Percentiles rank a stretch among this genome's conserved stretches.
phyloP scores from a whole-genome alignment of 1,140 invertebrate species.

The Aphidius gifuensis region DNA sequence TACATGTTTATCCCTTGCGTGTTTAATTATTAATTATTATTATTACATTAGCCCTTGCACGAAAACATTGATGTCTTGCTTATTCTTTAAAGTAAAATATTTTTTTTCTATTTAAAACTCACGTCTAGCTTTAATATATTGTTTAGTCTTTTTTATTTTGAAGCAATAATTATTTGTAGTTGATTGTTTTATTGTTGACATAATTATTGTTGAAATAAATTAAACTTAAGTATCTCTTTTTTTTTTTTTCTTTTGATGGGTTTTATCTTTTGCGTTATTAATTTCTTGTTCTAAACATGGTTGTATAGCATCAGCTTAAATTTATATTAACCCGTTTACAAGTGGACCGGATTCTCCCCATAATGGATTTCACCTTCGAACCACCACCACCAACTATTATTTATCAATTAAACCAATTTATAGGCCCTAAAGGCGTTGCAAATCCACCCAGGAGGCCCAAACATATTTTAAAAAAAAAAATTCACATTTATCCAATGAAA shows the following conservation, averaged over 20 bases:
- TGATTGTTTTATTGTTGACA: too few relatives aligned
- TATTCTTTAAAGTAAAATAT: too few relatives aligned
- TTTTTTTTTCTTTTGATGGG: constrained; percentile 5
- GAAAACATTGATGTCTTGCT: constrained; percentile 7
- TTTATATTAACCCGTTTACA: constrained; percentile 27
- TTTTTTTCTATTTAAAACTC: too few relatives aligned
- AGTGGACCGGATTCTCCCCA: constrained; percentile 27
- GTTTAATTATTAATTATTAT: constrained; percentile 14
- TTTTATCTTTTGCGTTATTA: background rate
- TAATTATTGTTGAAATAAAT: too few relatives aligned
- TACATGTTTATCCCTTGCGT: constrained; percentile 27
- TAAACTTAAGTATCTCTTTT: background rate
- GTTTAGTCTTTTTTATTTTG: too few relatives aligned
- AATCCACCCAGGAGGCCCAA: constrained; percentile 18
- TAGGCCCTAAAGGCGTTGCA: constrained; percentile 29
- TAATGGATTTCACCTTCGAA: constrained; percentile 20
- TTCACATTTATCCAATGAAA: constrained; percentile 2
- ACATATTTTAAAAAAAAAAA: too few relatives aligned
- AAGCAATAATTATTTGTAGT: too few relatives aligned
- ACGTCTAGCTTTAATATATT: too few relatives aligned
- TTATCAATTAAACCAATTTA: constrained; percentile 34
- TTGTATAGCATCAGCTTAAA: constrained; percentile 16
- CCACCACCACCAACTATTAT: constrained; percentile 22
- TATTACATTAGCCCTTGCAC: background rate
- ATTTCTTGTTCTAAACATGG: constrained; percentile 3